These are phyloP conservation scores for Drosophila siamana DNA, from an alignment of 2,888 invertebrate genomes.

Conservation along the genomic window DNA sequence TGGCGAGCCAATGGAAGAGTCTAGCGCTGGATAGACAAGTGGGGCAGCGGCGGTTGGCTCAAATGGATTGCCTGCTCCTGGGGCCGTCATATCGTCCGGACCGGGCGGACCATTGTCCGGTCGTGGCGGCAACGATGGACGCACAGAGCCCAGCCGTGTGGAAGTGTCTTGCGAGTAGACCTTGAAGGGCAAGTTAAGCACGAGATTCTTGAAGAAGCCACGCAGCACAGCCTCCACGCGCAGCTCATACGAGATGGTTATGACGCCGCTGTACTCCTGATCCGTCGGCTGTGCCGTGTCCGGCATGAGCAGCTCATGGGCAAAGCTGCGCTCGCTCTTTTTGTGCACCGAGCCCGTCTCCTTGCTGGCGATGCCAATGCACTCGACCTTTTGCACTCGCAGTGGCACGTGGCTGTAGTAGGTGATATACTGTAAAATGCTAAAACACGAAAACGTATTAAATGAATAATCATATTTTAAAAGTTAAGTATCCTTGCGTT, in stretches of 20 bases:
- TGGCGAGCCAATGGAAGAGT: slow-evolving; percentile 82
- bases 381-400: slow-evolving; percentile 80
- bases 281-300: slow-evolving; percentile 83
- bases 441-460: slow-evolving; percentile 21
- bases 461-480: no score
- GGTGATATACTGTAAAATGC: slow-evolving; percentile 74
- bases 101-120: slow-evolving; percentile 64
- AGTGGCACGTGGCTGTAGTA: slow-evolving; percentile 83
- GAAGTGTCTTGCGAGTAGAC: slow-evolving; percentile 79
- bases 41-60: slow-evolving; percentile 59
- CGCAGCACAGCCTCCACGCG: slow-evolving; percentile 84
- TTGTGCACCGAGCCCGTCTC: slow-evolving; percentile 85
- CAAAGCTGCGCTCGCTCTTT: slow-evolving; percentile 84
- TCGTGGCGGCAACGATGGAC: slow-evolving; percentile 62
- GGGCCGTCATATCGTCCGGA: slow-evolving; percentile 33
- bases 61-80: slow-evolving; percentile 75
- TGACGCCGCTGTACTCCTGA: slow-evolving; percentile 76
- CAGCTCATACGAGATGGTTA: slow-evolving; percentile 82
- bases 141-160: slow-evolving; percentile 44
- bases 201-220: slow-evolving; percentile 84
- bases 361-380: slow-evolving; percentile 82
- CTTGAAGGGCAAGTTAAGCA: slow-evolving; percentile 81
- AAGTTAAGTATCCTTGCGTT: no score
- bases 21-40: slow-evolving; percentile 72
- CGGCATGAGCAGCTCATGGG: slow-evolving; percentile 84